Conservation (phyloP, 2,888 invertebrate genomes). For the Amphipyra berbera region DNA sequence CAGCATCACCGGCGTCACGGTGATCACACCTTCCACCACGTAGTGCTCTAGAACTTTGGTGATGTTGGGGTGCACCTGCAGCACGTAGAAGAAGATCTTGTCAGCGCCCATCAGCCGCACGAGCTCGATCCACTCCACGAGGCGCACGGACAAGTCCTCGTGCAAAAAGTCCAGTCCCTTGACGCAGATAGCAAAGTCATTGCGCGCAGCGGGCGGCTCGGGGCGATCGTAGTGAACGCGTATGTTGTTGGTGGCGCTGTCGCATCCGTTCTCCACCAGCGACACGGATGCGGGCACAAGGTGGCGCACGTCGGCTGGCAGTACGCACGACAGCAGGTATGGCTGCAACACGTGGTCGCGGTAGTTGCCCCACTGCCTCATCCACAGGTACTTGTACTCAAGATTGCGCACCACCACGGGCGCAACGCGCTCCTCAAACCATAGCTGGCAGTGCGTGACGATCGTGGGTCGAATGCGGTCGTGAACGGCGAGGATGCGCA, state of each 20-base stretch:
- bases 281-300: constrained; percentile 96
- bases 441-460: constrained; percentile 95
- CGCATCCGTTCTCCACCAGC: constrained; percentile 95
- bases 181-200: constrained; percentile 97
- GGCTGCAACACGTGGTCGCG: constrained; percentile 97
- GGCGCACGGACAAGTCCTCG: constrained; percentile 96
- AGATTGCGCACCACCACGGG: constrained; percentile 95
- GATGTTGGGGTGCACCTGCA: constrained; percentile 97
- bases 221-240: constrained; percentile 95
- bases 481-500: constrained; percentile 96
- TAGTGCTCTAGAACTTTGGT: constrained; percentile 94
- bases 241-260: constrained; percentile 95
- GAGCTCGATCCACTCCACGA: constrained; percentile 98
- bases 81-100: constrained; percentile 97
- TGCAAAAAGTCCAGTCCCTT: constrained; percentile 98
- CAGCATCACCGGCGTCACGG: constrained; percentile 94
- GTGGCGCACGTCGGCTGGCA: constrained; percentile 93
- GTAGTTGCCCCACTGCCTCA: constrained; percentile 98
- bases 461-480: constrained; percentile 96
- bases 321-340: constrained; percentile 96
- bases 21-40: constrained; percentile 91
- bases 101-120: constrained; percentile 96
- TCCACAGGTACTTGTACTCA: constrained; percentile 98
- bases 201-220: constrained; percentile 85
- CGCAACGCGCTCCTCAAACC: constrained; percentile 96